Conservation (phyloP, 2,797 vertebrate genomes). For the Acanthiza pusilla region DNA sequence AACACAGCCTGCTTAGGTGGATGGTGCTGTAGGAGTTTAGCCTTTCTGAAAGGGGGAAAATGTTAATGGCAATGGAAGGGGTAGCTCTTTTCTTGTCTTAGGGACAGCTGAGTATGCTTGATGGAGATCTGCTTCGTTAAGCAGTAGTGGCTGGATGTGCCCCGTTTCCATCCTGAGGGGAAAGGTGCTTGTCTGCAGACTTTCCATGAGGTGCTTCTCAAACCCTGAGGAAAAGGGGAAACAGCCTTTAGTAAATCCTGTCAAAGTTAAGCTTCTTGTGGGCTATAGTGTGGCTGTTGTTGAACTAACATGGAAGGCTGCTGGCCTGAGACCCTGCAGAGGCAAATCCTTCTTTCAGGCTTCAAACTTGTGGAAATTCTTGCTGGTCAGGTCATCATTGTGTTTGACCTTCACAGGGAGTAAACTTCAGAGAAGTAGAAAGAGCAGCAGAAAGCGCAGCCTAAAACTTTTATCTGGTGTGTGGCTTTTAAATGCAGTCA, state of each 20-base stretch:
- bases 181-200: not conserved
- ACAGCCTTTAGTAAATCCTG: not conserved
- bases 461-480: slow-evolving; percentile 2
- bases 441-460: not conserved
- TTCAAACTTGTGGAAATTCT: slow-evolving; percentile 1
- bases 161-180: not conserved
- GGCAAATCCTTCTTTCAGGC: not conserved
- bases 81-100: not conserved
- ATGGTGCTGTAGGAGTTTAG: not conserved
- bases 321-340: not conserved
- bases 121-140: not conserved
- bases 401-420: slow-evolving; percentile 35
- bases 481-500: slow-evolving; percentile 24
- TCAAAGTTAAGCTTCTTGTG: not conserved
- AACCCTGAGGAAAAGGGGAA: not conserved
- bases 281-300: not conserved
- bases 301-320: not conserved
- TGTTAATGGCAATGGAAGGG: not conserved
- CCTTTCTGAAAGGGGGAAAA: not conserved
- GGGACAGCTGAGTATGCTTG: not conserved
- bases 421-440: slow-evolving; percentile 30
- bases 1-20: not conserved
- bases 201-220: not conserved
- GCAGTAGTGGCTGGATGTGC: not conserved
- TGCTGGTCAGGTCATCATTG: not conserved